Percentiles rank a stretch among this genome's conserved stretches.
Evolutionary conservation across 2,113 vertebrate species (phyloP).

Genomic region (Hippoglossus stenolepis): DNA sequence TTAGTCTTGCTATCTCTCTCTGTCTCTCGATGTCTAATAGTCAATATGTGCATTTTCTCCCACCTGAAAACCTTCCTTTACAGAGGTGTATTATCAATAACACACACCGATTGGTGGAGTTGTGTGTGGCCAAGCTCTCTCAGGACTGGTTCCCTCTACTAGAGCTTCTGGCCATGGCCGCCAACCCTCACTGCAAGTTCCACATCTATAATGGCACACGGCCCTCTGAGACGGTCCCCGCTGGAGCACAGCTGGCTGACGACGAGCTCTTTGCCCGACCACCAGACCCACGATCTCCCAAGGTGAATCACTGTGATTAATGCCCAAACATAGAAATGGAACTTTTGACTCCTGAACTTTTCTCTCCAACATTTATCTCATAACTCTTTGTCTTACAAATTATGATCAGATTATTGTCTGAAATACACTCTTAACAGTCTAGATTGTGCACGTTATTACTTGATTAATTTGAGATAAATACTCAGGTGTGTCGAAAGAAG

Average conservation of each 20-base stretch:
- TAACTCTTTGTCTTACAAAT: no score
- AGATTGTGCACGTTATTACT: neutral
- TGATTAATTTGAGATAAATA: neutral
- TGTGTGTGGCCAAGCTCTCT: conserved; percentile 99
- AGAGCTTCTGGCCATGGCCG: conserved; percentile 99
- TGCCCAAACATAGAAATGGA: no score
- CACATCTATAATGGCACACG: conserved; percentile 99
- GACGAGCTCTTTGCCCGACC: conserved; percentile 98
- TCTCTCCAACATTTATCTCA: neutral
- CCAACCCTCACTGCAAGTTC: conserved; percentile 99
- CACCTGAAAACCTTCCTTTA: neutral
- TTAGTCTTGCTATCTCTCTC: no score
- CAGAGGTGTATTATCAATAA: conserved; percentile 99
- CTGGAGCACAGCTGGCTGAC: conserved; percentile 94
- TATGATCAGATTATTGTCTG: no score
- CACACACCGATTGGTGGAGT: conserved; percentile 97
- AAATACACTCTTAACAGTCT: no score
- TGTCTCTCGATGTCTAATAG: neutral
- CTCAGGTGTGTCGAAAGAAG: no score
- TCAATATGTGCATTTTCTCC: neutral
- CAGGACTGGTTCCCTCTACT: conserved; percentile 99
- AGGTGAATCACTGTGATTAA: conserved; percentile 78
- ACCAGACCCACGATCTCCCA: conserved; percentile 97
- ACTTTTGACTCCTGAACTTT: neutral
- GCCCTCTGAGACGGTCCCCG: conserved; percentile 96